Evolutionary conservation across 2,113 vertebrate species (phyloP).

Genomic region (Saguinus imperator): DNA sequence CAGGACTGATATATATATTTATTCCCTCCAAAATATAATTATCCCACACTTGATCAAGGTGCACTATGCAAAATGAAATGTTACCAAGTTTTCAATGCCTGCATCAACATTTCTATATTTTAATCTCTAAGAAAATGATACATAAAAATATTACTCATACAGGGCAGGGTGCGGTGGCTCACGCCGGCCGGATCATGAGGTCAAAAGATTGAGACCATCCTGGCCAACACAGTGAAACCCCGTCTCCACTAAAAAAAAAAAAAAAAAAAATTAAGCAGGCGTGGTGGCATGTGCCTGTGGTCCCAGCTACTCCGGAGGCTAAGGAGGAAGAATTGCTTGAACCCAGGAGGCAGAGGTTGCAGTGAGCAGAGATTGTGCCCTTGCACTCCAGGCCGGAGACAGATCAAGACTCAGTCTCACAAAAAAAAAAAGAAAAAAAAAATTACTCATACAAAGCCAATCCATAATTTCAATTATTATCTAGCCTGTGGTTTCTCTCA

Average conservation of each 20-base stretch:
- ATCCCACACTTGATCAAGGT: background rate
- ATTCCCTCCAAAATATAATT: background rate
- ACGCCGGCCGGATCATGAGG: no score
- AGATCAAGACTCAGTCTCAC: no score
- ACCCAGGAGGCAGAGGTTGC: no score
- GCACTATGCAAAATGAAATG: background rate
- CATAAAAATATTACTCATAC: background rate
- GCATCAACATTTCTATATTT: background rate
- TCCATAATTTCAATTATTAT: background rate
- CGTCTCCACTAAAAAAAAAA: no score
- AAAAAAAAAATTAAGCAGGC: no score
- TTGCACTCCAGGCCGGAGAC: no score
- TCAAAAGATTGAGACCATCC: no score
- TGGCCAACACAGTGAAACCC: no score
- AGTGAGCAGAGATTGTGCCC: no score
- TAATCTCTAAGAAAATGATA: background rate
- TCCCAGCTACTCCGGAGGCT: no score
- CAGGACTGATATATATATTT: background rate
- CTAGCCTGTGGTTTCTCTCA: background rate
- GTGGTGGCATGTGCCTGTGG: no score
- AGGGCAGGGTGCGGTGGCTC: background rate
- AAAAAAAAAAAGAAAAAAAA: background rate
- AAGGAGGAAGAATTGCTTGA: no score
- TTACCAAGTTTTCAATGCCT: background rate
- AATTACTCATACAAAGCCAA: background rate